Conservation (phyloP, 2,888 invertebrate species). For the Acanthoscelides obtectus region DNA sequence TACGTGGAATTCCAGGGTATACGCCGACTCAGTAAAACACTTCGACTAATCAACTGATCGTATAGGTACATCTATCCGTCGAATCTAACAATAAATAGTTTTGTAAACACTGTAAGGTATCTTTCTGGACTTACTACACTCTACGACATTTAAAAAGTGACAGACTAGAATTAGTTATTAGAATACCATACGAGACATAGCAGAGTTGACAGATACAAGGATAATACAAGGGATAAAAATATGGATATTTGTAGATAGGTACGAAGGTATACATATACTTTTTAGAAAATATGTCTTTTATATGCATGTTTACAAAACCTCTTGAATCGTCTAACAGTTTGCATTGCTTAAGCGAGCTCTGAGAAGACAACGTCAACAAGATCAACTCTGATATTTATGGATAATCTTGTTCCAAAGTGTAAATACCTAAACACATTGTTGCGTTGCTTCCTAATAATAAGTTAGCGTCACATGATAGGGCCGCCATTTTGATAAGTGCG, state of each 20-base stretch:
- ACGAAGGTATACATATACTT: neutral
- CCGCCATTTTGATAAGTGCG: too few relatives aligned
- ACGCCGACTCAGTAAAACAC: neutral
- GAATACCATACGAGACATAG: slow-evolving; percentile 26
- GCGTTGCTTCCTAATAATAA: too few relatives aligned
- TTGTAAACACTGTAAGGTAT: slow-evolving; percentile 5
- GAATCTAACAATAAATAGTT: slow-evolving; percentile 2
- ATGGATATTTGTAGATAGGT: neutral
- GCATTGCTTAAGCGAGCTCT: neutral
- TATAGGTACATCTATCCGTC: neutral
- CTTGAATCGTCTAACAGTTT: neutral
- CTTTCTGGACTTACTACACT: slow-evolving; percentile 15
- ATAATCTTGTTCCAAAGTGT: too few relatives aligned
- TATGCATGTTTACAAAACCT: neutral
- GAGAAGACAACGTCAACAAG: too few relatives aligned
- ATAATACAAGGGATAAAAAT: neutral
- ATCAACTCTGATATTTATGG: too few relatives aligned
- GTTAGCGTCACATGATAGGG: too few relatives aligned
- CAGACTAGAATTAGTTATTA: slow-evolving; percentile 30
- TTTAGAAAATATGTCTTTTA: neutral
- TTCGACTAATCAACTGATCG: neutral
- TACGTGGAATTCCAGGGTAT: neutral
- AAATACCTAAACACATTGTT: too few relatives aligned
- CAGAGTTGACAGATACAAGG: slow-evolving; percentile 26
- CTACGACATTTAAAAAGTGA: slow-evolving; percentile 35